Percentiles rank a stretch among this genome's conserved stretches.
These are phyloP conservation scores for Bradysia coprophila DNA, from an alignment of 1,140 invertebrate genomes.

Conservation along the genomic window DNA sequence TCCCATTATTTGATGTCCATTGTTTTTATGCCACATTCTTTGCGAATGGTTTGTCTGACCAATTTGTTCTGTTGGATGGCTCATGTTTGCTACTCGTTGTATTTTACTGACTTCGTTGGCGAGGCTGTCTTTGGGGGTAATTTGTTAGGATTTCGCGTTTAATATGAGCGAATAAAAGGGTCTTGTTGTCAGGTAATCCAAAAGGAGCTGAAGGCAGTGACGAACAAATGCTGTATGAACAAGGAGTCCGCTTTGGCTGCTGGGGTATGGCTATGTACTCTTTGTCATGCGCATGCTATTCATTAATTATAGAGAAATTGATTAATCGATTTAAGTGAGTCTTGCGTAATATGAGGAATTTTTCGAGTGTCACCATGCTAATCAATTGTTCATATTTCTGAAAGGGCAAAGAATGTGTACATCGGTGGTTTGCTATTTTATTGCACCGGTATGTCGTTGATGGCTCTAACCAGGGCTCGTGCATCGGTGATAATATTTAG, in stretches of 20 bases:
- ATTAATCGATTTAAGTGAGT: conserved; percentile 61
- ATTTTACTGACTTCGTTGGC: conserved; percentile 94
- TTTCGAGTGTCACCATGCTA: not conserved
- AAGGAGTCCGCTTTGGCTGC: conserved; percentile 84
- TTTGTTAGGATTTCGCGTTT: too few relatives aligned
- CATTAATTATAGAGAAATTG: conserved; percentile 70
- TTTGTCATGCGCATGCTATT: conserved; percentile 83
- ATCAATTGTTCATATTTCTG: too few relatives aligned
- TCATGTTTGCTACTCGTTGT: conserved; percentile 88
- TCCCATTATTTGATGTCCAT: conserved; percentile 74
- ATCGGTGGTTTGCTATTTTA: conserved; percentile 82
- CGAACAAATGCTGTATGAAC: conserved; percentile 54
- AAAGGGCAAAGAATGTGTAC: conserved; percentile 71
- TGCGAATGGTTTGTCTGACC: conserved; percentile 75
- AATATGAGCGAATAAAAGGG: too few relatives aligned
- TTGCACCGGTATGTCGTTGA: conserved; percentile 69
- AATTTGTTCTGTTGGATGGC: conserved; percentile 98
- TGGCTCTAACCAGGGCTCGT: conserved; percentile 60
- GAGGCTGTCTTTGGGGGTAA: conserved; percentile 87
- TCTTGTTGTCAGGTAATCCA: too few relatives aligned
- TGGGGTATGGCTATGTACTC: conserved; percentile 96
- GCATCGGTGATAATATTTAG: conserved; percentile 75
- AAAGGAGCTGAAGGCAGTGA: conserved; percentile 46
- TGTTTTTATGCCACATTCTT: conserved; percentile 68
- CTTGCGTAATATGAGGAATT: too few relatives aligned